These are phyloP conservation scores for Varanus komodoensis DNA, from an alignment of 2,113 vertebrate genomes.

Conservation along the genomic window DNA sequence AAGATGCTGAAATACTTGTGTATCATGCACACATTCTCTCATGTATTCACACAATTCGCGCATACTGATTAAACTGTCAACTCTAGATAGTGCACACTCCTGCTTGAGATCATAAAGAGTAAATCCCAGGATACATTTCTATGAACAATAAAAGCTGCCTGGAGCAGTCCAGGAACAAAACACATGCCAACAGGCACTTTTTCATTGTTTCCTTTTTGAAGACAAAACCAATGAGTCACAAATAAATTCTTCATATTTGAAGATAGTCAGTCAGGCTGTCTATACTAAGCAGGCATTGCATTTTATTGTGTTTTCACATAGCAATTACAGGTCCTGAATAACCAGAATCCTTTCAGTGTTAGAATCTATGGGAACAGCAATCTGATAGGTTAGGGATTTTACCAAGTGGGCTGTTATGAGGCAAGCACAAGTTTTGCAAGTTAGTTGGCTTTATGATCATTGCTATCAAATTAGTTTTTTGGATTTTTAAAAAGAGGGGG, in stretches of 20 bases:
- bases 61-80: too few relatives aligned
- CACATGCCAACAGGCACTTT: too few relatives aligned
- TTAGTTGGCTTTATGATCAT: conserved; percentile 23
- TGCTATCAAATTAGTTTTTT: conserved; percentile 29
- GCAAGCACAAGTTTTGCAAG: conserved; percentile 15
- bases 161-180: too few relatives aligned
- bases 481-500: neutral
- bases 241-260: neutral
- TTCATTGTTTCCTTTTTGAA: neutral
- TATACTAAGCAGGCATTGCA: neutral
- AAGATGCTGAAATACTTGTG: too few relatives aligned
- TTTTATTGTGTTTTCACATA: conserved; percentile 4
- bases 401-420: conserved; percentile 30
- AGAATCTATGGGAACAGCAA: conserved; percentile 39
- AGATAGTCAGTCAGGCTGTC: too few relatives aligned
- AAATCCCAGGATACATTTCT: neutral
- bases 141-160: neutral
- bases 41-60: too few relatives aligned
- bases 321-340: neutral
- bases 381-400: conserved; percentile 35
- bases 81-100: neutral
- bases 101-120: neutral
- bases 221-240: neutral
- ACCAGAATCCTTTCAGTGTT: conserved; percentile 24
- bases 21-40: too few relatives aligned